Evolutionary conservation across 2,888 invertebrate genomes (phyloP).

Genomic region (Apodemia duryi): DNA sequence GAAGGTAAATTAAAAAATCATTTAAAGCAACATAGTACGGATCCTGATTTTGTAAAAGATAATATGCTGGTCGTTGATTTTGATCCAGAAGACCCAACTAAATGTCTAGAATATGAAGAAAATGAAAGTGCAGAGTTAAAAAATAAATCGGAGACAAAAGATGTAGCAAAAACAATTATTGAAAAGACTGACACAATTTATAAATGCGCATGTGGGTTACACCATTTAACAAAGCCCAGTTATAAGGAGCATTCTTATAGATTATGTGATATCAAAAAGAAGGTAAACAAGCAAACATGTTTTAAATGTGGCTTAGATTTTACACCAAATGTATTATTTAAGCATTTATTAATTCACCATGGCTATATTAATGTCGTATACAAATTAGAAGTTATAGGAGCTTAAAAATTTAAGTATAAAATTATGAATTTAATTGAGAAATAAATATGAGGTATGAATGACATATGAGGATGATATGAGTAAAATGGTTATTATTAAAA

Average conservation of each 20-base stretch:
- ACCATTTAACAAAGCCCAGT: constrained; percentile 46
- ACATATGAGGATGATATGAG: no score
- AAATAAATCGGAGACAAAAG: neutral
- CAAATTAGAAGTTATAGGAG: constrained; percentile 42
- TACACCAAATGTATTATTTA: constrained; percentile 50
- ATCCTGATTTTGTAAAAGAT: constrained; percentile 43
- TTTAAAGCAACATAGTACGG: constrained; percentile 43
- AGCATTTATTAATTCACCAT: constrained; percentile 55
- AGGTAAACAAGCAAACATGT: constrained; percentile 44
- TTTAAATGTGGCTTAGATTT: constrained; percentile 56
- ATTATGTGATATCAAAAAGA: constrained; percentile 27
- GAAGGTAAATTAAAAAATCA: constrained; percentile 44
- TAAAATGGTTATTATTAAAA: no score
- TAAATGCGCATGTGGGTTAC: constrained; percentile 54
- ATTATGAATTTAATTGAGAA: neutral
- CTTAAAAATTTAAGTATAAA: neutral
- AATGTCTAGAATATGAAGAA: constrained; percentile 1
- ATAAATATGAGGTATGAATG: neutral
- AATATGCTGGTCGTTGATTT: constrained; percentile 46
- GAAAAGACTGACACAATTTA: constrained; percentile 41
- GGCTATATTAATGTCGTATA: constrained; percentile 43
- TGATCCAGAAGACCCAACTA: constrained; percentile 21
- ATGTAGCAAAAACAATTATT: neutral
- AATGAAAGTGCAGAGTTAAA: neutral
- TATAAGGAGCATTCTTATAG: constrained; percentile 40